Percentiles rank a stretch among this genome's conserved stretches.
Conservation (phyloP, 2,797 vertebrate species). For the Monodelphis domestica region DNA sequence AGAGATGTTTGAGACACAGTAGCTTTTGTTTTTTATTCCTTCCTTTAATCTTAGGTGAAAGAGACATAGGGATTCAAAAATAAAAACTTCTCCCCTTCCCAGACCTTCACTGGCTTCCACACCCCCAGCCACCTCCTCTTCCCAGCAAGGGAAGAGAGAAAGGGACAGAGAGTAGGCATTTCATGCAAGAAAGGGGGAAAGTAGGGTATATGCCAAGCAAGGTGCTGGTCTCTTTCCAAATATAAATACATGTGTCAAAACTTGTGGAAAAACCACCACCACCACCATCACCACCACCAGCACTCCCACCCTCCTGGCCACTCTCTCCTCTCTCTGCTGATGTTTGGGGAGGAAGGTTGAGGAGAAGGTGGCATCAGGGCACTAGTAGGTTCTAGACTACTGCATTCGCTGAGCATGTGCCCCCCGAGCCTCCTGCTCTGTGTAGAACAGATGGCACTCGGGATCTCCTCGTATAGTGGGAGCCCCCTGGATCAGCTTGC, state of each 20-base stretch:
- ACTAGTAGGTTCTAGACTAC: conserved; percentile 74
- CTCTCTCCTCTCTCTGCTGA: conserved; percentile 32
- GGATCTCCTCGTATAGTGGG: conserved; percentile 94
- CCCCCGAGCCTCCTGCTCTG: conserved; percentile 84
- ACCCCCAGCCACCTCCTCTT: not conserved
- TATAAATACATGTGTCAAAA: conserved; percentile 82
- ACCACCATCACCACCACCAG: conserved; percentile 72
- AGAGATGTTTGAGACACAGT: conserved; percentile 21
- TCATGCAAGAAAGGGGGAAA: conserved; percentile 40
- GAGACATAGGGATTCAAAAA: conserved; percentile 79
- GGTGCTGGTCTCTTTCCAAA: conserved; percentile 82
- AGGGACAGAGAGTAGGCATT: conserved; percentile 1
- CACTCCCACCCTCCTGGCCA: conserved; percentile 15
- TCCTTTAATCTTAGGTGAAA: conserved; percentile 80
- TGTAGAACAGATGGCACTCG: conserved; percentile 93
- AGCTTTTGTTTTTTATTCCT: conserved; percentile 64
- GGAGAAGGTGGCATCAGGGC: conserved; percentile 68
- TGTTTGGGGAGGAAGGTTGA: conserved; percentile 51
- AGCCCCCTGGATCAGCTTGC: conserved; percentile 90
- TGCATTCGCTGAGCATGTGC: conserved; percentile 79
- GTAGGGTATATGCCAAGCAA: conserved; percentile 66
- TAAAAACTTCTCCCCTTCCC: conserved; percentile 73
- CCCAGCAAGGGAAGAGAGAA: not conserved
- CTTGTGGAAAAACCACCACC: conserved; percentile 81
- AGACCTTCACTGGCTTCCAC: conserved; percentile 36